Percentiles rank a stretch among this genome's conserved stretches.
Conservation (phyloP, 2,888 invertebrate species). For the Erebia palarica region DNA sequence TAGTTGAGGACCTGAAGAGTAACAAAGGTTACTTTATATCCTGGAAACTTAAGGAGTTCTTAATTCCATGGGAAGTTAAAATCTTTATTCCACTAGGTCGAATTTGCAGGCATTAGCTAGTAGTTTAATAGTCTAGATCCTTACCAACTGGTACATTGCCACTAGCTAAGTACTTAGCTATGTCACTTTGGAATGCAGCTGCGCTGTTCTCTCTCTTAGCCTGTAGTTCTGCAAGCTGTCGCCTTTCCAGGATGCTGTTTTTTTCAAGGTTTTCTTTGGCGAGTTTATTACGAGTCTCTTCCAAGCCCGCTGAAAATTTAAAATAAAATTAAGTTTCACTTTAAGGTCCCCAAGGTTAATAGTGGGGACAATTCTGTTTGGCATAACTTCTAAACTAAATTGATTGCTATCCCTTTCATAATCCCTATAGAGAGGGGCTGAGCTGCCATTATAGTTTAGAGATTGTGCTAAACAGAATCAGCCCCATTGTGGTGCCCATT, state of each 20-base stretch:
- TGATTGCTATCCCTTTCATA: no score
- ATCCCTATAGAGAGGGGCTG: no score
- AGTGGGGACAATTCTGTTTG: no score
- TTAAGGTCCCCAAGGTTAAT: not conserved
- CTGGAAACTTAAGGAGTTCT: no score
- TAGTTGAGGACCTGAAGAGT: no score
- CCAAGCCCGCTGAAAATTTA: conserved; percentile 61
- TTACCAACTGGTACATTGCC: conserved; percentile 62
- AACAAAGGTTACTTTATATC: no score
- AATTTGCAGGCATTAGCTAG: not conserved
- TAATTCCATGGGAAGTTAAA: no score
- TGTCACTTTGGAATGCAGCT: conserved; percentile 67
- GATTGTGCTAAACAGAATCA: no score
- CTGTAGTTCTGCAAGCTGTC: conserved; percentile 67
- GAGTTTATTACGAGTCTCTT: conserved; percentile 64
- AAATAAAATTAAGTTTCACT: not conserved
- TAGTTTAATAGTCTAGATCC: conserved; percentile 17
- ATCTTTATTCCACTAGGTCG: no score
- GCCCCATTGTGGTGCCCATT: no score
- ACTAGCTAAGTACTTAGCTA: conserved; percentile 64
- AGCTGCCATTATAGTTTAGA: no score
- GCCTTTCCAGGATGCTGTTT: conserved; percentile 57
- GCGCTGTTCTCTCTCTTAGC: conserved; percentile 62
- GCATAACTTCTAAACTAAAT: no score
- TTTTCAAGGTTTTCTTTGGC: conserved; percentile 60